phyloP scores from a whole-genome alignment of 2,888 invertebrate species.

The Drosophila sordidula region DNA sequence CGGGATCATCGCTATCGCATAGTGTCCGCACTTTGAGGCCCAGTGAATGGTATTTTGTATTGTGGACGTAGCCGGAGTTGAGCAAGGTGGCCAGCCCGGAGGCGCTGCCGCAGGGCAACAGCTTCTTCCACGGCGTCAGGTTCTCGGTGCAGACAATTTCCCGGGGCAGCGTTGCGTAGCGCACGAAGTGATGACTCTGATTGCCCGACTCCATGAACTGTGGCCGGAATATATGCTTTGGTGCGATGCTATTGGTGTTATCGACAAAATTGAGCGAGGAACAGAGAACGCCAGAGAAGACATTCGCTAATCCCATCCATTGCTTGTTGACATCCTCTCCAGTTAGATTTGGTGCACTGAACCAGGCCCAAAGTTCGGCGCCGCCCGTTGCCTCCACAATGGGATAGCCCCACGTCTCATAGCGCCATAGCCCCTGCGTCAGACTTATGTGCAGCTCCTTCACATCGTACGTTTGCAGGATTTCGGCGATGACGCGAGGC shows the following conservation, averaged over 20 bases:
- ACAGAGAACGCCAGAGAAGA: conserved; percentile 97
- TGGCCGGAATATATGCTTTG: conserved; percentile 93
- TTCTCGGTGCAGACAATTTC: conserved; percentile 99
- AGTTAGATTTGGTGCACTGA: conserved; percentile 86
- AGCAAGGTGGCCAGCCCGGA: conserved; percentile 94
- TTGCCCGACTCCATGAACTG: conserved; percentile 76
- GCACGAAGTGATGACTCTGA: conserved; percentile 87
- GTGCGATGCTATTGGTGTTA: conserved; percentile 92
- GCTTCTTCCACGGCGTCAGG: conserved; percentile 98
- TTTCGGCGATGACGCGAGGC: conserved; percentile 95
- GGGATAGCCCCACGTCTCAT: conserved; percentile 97
- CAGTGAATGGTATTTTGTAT: conserved; percentile 96
- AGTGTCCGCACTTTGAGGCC: conserved; percentile 93
- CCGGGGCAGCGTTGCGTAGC: conserved; percentile 96
- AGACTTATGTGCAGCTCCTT: conserved; percentile 96
- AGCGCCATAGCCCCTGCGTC: conserved; percentile 97
- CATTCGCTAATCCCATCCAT: conserved; percentile 95
- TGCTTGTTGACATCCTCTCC: conserved; percentile 88
- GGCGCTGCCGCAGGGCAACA: conserved; percentile 97
- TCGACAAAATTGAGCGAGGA: conserved; percentile 98
- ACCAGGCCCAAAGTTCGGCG: conserved; percentile 98
- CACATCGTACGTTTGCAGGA: conserved; percentile 92
- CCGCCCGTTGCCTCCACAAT: conserved; percentile 95
- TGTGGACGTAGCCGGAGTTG: conserved; percentile 95
- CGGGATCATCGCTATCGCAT: conserved; percentile 86